phyloP scores from a whole-genome alignment of 2,888 invertebrate genomes.

The Hofmannophila pseudospretella region DNA sequence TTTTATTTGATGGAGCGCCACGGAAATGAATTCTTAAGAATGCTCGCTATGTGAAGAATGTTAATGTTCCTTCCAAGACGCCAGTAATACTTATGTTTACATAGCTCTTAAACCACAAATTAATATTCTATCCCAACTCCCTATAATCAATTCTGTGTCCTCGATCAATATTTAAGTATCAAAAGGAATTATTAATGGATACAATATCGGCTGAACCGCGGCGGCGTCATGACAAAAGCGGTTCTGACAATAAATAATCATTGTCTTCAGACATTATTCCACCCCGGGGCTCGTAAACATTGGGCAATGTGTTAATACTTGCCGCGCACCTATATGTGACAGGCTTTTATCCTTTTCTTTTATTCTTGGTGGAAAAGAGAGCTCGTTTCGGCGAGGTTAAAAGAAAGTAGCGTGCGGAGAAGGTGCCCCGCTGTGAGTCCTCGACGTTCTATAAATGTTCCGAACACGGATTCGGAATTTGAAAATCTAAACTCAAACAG shows the following conservation, averaged over 20 bases:
- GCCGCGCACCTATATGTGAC: constrained; percentile 31
- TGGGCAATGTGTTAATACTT: constrained; percentile 58
- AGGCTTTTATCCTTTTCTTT: constrained; percentile 5
- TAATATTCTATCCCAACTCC: constrained; percentile 21
- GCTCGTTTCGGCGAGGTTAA: constrained; percentile 52
- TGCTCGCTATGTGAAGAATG: constrained; percentile 11
- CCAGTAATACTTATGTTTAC: constrained; percentile 6
- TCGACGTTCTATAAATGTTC: constrained; percentile 35
- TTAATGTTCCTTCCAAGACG: constrained; percentile 13
- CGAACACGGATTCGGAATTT: constrained; percentile 29
- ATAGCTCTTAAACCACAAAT: constrained; percentile 21
- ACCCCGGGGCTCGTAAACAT: constrained; percentile 54
- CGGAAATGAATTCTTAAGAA: no score
- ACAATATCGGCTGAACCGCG: constrained; percentile 22
- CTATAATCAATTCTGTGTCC: constrained; percentile 36
- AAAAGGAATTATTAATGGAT: constrained; percentile 46
- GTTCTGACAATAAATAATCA: constrained; percentile 54
- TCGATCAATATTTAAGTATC: constrained; percentile 41
- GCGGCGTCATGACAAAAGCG: constrained; percentile 56
- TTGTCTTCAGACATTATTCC: constrained; percentile 54
- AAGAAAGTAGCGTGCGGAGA: constrained; percentile 54
- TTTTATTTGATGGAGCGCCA: no score
- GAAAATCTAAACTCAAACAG: constrained; percentile 22
- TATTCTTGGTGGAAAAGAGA: constrained; percentile 14
- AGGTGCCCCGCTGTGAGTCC: constrained; percentile 56